A percentile compares a stretch with the other conserved stretches of the same genome.
Conservation (phyloP, 2,113 vertebrate species). For the Carollia perspicillata region DNA sequence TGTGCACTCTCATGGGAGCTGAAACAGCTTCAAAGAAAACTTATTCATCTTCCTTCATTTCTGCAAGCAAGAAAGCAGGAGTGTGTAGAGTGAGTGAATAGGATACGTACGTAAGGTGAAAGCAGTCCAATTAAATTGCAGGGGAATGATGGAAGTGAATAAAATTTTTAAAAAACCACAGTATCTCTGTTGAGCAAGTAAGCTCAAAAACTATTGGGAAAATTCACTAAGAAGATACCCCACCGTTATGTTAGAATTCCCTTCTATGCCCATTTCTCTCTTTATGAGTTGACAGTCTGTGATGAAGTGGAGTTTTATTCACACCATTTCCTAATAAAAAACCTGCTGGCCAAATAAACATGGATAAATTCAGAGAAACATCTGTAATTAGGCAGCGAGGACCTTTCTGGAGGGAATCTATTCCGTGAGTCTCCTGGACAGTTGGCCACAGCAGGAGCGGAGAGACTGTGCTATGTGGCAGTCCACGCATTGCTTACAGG, state of each 20-base stretch:
- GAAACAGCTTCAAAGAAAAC: constrained; percentile 54
- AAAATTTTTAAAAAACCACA: not conserved
- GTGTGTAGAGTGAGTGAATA: not conserved
- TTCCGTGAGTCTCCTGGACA: not conserved
- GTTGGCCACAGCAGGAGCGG: not conserved
- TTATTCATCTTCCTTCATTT: not conserved
- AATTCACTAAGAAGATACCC: not conserved
- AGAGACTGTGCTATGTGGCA: accelerated
- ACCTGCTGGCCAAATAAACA: not conserved
- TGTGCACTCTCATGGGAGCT: not conserved
- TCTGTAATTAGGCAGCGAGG: not conserved
- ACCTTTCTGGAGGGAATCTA: not conserved
- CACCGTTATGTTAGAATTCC: not conserved
- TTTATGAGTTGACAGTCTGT: not conserved
- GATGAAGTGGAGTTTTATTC: not conserved
- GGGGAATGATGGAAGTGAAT: not conserved
- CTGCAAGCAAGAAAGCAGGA: not conserved
- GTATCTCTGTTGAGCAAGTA: not conserved
- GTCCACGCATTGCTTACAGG: not conserved
- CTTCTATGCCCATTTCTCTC: not conserved
- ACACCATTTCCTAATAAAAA: not conserved
- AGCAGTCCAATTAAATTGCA: constrained; percentile 15
- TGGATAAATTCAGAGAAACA: not conserved
- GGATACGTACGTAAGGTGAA: not conserved
- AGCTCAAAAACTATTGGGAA: constrained; percentile 15